These are phyloP conservation scores for Stenodera caucasica DNA, from an alignment of 2,888 invertebrate species.

Conservation along the genomic window DNA sequence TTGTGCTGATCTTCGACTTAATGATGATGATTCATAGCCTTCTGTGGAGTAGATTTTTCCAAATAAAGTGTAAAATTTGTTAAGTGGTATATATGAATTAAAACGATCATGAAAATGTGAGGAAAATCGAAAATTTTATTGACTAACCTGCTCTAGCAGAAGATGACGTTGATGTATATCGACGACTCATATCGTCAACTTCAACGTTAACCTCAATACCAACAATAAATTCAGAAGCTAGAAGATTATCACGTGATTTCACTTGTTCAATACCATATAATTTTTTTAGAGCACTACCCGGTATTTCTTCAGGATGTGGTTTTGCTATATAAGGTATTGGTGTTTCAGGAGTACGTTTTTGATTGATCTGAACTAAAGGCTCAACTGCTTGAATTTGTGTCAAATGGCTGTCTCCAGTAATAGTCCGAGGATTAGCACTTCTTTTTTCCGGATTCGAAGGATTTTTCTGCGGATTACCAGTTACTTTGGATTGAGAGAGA, in stretches of 20 bases:
- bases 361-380: conserved; percentile 40
- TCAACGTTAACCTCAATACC: conserved; percentile 48
- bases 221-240: conserved; percentile 43
- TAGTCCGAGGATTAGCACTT: conserved; percentile 2
- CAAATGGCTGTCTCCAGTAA: conserved; percentile 32
- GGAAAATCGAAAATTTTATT: not conserved
- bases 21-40: conserved; percentile 49
- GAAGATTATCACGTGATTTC: conserved; percentile 38
- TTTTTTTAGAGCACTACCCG: conserved; percentile 44
- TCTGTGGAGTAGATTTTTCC: conserved; percentile 41
- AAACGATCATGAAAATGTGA: no score
- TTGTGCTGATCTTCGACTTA: conserved; percentile 43
- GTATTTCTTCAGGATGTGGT: conserved; percentile 39
- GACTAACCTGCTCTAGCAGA: conserved; percentile 45
- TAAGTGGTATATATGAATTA: not conserved
- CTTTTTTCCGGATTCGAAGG: not conserved
- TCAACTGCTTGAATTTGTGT: conserved; percentile 41
- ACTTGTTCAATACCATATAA: conserved; percentile 42
- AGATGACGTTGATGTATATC: conserved; percentile 43
- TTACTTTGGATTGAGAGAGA: no score
- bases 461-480: not conserved
- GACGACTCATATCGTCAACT: conserved; percentile 49
- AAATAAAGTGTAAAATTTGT: conserved; percentile 6
- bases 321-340: conserved; percentile 40
- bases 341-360: conserved; percentile 40